These are phyloP conservation scores for Actinemys pallida DNA, from an alignment of 2,113 vertebrate genomes.

Conservation along the genomic window DNA sequence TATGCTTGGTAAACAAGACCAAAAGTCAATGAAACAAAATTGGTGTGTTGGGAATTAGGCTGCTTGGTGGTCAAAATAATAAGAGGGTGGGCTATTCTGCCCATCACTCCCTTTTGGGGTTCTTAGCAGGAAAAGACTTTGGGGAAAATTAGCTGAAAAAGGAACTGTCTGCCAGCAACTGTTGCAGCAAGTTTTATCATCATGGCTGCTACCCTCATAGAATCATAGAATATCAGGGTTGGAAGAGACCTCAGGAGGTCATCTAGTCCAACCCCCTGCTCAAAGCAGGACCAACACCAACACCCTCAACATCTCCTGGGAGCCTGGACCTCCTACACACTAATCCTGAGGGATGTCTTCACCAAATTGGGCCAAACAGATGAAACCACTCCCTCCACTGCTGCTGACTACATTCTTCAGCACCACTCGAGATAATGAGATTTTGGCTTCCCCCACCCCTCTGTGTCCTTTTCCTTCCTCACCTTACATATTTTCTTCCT, in stretches of 20 bases:
- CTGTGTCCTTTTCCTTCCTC: background rate
- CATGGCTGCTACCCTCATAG: background rate
- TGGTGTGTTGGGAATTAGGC: background rate
- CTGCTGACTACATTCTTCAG: background rate
- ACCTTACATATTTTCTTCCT: background rate
- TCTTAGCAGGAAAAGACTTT: background rate
- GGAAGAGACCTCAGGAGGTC: too few relatives aligned
- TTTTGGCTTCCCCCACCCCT: background rate
- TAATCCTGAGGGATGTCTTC: background rate
- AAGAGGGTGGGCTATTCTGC: background rate
- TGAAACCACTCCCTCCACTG: background rate
- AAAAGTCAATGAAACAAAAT: background rate
- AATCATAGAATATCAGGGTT: too few relatives aligned
- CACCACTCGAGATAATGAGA: background rate
- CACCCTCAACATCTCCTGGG: background rate
- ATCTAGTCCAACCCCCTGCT: too few relatives aligned
- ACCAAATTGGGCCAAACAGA: background rate
- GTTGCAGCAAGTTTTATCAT: background rate
- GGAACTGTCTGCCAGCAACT: background rate
- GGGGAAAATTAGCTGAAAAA: background rate
- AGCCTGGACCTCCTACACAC: background rate
- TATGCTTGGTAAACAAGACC: background rate
- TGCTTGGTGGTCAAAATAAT: background rate
- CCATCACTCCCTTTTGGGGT: background rate
- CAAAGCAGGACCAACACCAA: too few relatives aligned